Conservation (phyloP, 2,888 invertebrate species). For the Apomyelois bistriatella region DNA sequence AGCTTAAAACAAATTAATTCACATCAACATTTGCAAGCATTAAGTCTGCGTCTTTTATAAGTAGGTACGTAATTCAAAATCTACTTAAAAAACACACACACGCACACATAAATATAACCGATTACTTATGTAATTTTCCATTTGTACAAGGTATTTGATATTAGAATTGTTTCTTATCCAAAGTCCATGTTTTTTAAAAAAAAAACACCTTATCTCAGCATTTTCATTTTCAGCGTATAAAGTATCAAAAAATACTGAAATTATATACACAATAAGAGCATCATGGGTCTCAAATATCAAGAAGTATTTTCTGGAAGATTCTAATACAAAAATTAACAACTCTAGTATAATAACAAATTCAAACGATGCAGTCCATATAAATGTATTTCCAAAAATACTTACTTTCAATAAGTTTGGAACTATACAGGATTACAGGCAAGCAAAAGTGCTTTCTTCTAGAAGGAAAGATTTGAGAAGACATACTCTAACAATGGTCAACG, state of each 20-base stretch:
- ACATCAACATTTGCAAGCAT: no score
- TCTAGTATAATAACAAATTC: not conserved
- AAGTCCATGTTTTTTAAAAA: no score
- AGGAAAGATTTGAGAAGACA: constrained; percentile 48
- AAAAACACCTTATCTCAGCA: no score
- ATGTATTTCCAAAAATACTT: not conserved
- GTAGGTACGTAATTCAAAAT: no score
- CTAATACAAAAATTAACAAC: not conserved
- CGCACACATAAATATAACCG: no score
- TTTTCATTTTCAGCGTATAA: constrained; percentile 13
- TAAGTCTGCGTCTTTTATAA: not conserved
- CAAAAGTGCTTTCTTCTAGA: constrained; percentile 42
- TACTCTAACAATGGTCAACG: constrained; percentile 54
- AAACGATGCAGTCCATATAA: not conserved
- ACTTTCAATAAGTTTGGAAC: constrained; percentile 33
- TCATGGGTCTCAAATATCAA: constrained; percentile 35
- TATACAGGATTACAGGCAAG: constrained; percentile 47
- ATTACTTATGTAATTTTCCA: no score
- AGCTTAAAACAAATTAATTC: no score
- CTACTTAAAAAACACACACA: no score
- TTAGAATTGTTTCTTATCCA: no score
- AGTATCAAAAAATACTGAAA: constrained; percentile 35
- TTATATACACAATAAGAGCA: constrained; percentile 45
- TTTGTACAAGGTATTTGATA: no score
- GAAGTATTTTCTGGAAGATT: not conserved